Conservation (phyloP, 2,797 vertebrate genomes). For the Astyanax mexicanus region DNA sequence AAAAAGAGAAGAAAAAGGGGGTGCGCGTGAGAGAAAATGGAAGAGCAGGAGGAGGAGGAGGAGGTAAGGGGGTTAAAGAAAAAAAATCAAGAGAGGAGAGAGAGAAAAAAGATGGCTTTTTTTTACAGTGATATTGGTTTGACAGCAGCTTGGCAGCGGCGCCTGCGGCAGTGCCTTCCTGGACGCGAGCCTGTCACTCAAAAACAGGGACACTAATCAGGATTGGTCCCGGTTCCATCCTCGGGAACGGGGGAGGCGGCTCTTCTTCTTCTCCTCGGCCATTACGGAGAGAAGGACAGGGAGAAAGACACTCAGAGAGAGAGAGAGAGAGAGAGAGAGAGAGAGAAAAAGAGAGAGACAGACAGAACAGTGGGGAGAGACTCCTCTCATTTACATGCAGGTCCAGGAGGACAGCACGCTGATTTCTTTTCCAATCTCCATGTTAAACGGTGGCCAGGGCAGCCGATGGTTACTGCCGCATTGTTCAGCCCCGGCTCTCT, state of each 20-base stretch:
- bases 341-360: constrained; percentile 63
- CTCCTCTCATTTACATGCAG: constrained; percentile 85
- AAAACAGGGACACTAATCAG: constrained; percentile 80
- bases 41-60: constrained; percentile 35
- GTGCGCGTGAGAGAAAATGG: constrained; percentile 54
- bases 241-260: constrained; percentile 68
- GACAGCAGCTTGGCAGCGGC: constrained; percentile 78
- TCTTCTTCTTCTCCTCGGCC: constrained; percentile 63
- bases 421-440: constrained; percentile 85
- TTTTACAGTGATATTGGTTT: constrained; percentile 71
- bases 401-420: constrained; percentile 75
- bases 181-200: constrained; percentile 80
- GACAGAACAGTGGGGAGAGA: constrained; percentile 77
- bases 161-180: constrained; percentile 76
- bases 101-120: constrained; percentile 61
- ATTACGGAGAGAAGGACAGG: constrained; percentile 64
- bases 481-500: constrained; percentile 72
- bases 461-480: constrained; percentile 78
- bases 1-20: constrained; percentile 49
- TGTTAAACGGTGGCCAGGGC: constrained; percentile 82
- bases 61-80: constrained; percentile 31
- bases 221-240: constrained; percentile 76
- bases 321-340: constrained; percentile 61
- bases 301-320: constrained; percentile 17
- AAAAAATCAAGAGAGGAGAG: constrained; percentile 48